Base-by-base conservation (phyloP, 2,888 invertebrate species). In the Cryptocephalus moraei region DNA sequence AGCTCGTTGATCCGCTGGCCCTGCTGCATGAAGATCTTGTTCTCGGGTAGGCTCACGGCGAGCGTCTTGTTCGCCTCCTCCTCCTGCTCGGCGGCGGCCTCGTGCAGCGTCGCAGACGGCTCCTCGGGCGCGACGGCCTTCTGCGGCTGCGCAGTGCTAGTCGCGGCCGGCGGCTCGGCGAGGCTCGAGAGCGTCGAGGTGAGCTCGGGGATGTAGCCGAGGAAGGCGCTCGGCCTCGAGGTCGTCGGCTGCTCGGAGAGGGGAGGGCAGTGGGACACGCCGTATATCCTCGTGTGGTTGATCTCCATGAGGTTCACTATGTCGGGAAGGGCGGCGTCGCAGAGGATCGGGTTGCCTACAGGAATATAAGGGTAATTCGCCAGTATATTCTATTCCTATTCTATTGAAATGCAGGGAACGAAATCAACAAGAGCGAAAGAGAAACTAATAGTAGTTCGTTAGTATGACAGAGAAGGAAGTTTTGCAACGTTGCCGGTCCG, bases 271-370 rank as follows among this genome's bases (percentile, higher is more conserved):
- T 58, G 79, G 1, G 82, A 78, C 9, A 77, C 76, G 9, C 86
- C 86, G 51, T 80, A 81, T 43, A 88, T 76, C 49, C 84, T 80
- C 1, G 86, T 84, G 61, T 86, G 84, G 62, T 84, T 76, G 33
- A 77, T 80, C 62, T 84, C 82, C 72, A 88, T 75, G 47, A 80
- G 75, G 1, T 81, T 78, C 55, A 80, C 79, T 54, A 87, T 73
- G 67, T 86, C 85, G 54, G 80, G 81, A 48, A 86, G 69, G 9
- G 78, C 78, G 46, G 83, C 81, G 64, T 86, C 84, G 66, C 89
- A 89, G 54, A 87, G 71, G 48, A 89, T 84, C 43, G 89, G 89
- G 71, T 89, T 89, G 65, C 86, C 89, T 89, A 75, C 1, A 75
- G 77, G 45, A 50, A 45, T 51, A 47, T 46, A 22, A 22, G 22